Evolutionary conservation across 2,797 vertebrate species (phyloP).

Genomic region (Megaceryle alcyon): DNA sequence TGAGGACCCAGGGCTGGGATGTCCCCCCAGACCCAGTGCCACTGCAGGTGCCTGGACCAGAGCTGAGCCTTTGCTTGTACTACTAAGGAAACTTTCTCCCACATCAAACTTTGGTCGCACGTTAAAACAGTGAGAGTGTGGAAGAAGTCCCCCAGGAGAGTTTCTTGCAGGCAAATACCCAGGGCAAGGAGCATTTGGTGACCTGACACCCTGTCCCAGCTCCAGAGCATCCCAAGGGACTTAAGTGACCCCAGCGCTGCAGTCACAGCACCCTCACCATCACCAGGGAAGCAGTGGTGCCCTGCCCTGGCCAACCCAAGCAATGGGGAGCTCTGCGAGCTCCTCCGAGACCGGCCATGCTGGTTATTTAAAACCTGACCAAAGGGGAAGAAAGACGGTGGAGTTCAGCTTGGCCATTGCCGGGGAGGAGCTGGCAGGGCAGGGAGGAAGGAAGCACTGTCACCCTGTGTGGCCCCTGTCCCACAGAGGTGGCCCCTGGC

Average conservation of each 20-base stretch:
- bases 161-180: neutral
- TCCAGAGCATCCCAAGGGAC: neutral
- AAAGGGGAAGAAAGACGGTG: neutral
- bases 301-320: neutral
- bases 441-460: constrained; percentile 27
- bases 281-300: neutral
- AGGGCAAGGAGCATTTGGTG: neutral
- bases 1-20: neutral
- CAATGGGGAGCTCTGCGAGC: neutral
- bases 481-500: neutral
- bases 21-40: neutral
- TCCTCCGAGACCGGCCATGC: accelerated
- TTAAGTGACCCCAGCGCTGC: neutral
- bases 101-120: neutral
- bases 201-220: accelerated
- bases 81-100: neutral
- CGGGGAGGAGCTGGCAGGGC: neutral
- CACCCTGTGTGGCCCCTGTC: neutral
- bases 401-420: neutral
- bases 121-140: neutral
- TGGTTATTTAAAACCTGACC: neutral
- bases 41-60: neutral
- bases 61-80: neutral
- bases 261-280: neutral
- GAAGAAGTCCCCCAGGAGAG: neutral